A percentile compares a stretch with the other conserved stretches of the same genome.
Evolutionary conservation across 2,888 invertebrate genomes (phyloP).

Genomic region (Drosophila putrida): DNA sequence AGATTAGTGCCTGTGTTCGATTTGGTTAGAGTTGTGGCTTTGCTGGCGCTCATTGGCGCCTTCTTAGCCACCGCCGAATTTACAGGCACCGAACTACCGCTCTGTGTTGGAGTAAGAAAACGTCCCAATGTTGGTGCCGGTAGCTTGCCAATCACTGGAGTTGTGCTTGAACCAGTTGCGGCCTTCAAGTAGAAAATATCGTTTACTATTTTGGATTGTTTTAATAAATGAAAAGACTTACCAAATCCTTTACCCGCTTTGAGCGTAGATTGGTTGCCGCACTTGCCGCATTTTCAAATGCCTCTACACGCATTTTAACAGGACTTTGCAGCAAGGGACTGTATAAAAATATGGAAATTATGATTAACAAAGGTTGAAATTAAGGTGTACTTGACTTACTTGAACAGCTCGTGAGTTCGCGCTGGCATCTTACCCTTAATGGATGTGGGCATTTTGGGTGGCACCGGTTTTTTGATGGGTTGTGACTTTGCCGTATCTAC

Average conservation of each 20-base stretch:
- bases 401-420: conserved; percentile 84
- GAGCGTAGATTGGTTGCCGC: conserved; percentile 62
- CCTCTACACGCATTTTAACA: conserved; percentile 88
- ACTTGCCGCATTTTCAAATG: conserved; percentile 86
- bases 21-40: conserved; percentile 72
- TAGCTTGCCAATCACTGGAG: conserved; percentile 80
- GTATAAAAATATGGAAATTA: conserved; percentile 73
- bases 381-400: conserved; percentile 68
- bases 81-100: conserved; percentile 52
- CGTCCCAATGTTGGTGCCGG: conserved; percentile 75
- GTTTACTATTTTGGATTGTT: neutral
- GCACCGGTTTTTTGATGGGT: conserved; percentile 19
- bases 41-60: conserved; percentile 81
- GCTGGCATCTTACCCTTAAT: conserved; percentile 74
- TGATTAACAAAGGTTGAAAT: neutral
- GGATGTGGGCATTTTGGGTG: conserved; percentile 28
- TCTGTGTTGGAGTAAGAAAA: conserved; percentile 83
- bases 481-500: conserved; percentile 43
- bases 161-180: conserved; percentile 51
- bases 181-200: conserved; percentile 10
- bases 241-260: conserved; percentile 80
- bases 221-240: conserved; percentile 43
- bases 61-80: conserved; percentile 75
- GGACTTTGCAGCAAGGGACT: conserved; percentile 88
- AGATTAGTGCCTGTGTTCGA: conserved; percentile 66